phyloP scores from a whole-genome alignment of 1,140 invertebrate species.

The Halictus rubicundus region DNA sequence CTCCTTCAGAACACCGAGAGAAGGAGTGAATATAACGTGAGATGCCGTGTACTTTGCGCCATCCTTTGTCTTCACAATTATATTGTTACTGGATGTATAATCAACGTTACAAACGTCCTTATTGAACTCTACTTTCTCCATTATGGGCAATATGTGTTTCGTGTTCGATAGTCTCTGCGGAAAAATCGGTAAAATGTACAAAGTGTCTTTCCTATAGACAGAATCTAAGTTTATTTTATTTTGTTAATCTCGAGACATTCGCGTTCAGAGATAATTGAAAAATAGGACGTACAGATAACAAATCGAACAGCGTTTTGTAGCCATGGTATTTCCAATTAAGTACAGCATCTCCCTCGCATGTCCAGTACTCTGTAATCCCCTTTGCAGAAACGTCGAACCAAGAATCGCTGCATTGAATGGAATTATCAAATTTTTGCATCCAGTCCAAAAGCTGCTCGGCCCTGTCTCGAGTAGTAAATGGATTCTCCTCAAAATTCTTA shows the following conservation, averaged over 20 bases:
- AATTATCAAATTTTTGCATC: constrained; percentile 81
- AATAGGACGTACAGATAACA: constrained; percentile 80
- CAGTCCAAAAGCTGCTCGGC: constrained; percentile 80
- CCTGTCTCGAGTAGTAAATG: constrained; percentile 63
- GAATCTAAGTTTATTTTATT: too few relatives aligned
- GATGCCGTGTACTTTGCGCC: constrained; percentile 69
- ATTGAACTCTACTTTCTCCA: constrained; percentile 71
- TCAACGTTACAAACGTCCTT: constrained; percentile 72
- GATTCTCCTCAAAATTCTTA: constrained; percentile 61
- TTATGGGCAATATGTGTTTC: constrained; percentile 58
- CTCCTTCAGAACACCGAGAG: constrained; percentile 80
- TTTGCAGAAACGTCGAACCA: constrained; percentile 83
- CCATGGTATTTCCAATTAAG: constrained; percentile 84
- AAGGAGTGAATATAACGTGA: constrained; percentile 79
- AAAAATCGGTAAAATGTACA: constrained; percentile 38
- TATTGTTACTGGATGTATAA: constrained; percentile 62
- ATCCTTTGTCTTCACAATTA: constrained; percentile 71
- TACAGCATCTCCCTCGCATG: constrained; percentile 82
- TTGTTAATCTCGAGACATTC: too few relatives aligned
- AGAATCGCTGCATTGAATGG: constrained; percentile 82
- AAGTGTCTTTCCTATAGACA: constrained; percentile 1
- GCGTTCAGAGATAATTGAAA: background rate
- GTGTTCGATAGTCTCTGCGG: constrained; percentile 70
- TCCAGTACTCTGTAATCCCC: constrained; percentile 81
- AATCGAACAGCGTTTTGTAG: constrained; percentile 82